Percentiles rank a stretch among this genome's conserved stretches.
phyloP scores from a whole-genome alignment of 92 coral and sea anemone species.

The Isaurus tuberculatus region DNA sequence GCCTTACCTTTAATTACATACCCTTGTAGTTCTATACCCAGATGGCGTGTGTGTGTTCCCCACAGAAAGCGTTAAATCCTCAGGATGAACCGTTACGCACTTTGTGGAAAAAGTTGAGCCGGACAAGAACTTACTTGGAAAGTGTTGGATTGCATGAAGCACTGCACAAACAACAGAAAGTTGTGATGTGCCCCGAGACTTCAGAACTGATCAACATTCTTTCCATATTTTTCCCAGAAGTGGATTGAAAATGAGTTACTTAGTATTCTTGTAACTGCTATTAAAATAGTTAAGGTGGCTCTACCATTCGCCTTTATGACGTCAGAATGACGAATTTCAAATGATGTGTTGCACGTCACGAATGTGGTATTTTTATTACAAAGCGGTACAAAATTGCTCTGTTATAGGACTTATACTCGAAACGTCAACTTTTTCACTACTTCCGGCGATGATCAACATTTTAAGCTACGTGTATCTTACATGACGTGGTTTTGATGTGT shows the following conservation, averaged over 20 bases:
- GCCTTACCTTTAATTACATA: not conserved
- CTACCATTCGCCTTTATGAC: too few species aligned
- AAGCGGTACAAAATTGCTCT: too few species aligned
- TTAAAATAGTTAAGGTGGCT: too few species aligned
- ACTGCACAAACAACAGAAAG: conserved; percentile 50
- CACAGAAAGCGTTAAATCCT: conserved; percentile 76
- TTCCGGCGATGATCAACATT: too few species aligned
- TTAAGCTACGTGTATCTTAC: too few species aligned
- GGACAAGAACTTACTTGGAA: conserved; percentile 72
- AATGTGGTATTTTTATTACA: too few species aligned
- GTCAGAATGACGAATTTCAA: too few species aligned
- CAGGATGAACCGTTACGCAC: conserved; percentile 73
- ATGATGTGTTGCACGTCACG: too few species aligned
- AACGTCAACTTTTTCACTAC: too few species aligned
- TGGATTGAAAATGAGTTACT: conserved; percentile 43
- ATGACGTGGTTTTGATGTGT: too few species aligned
- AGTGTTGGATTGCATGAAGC: conserved; percentile 71
- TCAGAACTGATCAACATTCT: conserved; percentile 80
- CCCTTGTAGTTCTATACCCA: conserved; percentile 75
- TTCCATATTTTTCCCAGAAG: conserved; percentile 68
- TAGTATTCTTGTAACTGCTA: not conserved
- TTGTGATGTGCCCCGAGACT: conserved; percentile 72
- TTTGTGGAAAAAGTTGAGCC: conserved; percentile 73
- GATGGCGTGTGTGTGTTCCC: conserved; percentile 85
- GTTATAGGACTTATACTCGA: too few species aligned